Conservation (phyloP, 2,113 vertebrate species). For the Saccopteryx leptura region DNA sequence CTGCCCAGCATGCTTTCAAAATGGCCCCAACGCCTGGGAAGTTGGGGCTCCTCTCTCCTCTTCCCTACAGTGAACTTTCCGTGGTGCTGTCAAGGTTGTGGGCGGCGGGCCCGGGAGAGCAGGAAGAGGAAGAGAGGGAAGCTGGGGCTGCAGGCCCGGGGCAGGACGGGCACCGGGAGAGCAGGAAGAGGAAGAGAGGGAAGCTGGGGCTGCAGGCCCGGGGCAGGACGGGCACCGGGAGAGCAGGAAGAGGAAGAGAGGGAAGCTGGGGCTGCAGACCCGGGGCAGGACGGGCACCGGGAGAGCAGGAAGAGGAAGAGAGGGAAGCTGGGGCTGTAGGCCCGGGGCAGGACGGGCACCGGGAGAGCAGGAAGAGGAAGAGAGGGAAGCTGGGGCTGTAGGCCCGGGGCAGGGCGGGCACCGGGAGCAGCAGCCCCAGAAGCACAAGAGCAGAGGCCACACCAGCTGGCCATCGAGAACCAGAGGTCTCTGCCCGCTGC, state of each 20-base stretch:
- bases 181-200: conserved; percentile 29
- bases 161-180: not conserved
- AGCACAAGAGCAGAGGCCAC: not conserved
- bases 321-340: conserved; percentile 15
- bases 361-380: conserved; percentile 37
- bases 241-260: conserved; percentile 47
- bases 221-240: not conserved
- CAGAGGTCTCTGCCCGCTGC: not conserved
- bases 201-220: conserved; percentile 1
- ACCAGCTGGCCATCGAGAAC: not conserved
- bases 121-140: conserved; percentile 21
- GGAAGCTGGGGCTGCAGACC: conserved; percentile 17
- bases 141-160: not conserved
- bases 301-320: conserved; percentile 42
- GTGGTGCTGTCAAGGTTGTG: conserved; percentile 65
- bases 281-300: not conserved
- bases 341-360: not conserved
- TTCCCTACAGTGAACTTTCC: conserved; percentile 73
- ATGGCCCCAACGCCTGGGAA: conserved; percentile 72
- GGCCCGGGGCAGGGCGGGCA: not conserved
- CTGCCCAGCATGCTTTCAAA: conserved; percentile 50
- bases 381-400: conserved; percentile 19
- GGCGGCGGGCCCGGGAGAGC: conserved; percentile 56
- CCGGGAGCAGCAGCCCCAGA: conserved; percentile 19
- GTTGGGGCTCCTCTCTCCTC: conserved; percentile 64